These are phyloP conservation scores for Morone saxatilis DNA, from an alignment of 2,113 vertebrate genomes.

Conservation along the genomic window DNA sequence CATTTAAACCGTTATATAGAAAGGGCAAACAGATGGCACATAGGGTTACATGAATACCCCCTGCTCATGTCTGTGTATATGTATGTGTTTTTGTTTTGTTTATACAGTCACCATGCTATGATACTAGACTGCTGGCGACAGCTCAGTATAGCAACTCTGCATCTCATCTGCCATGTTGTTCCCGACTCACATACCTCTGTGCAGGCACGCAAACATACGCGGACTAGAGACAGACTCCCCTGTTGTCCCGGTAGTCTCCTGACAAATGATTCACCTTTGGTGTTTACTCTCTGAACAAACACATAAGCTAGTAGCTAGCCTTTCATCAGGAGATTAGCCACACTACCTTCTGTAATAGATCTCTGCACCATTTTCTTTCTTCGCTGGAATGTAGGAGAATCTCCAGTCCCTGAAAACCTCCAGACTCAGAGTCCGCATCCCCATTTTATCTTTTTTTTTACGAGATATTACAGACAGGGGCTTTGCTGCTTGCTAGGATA, in stretches of 20 bases:
- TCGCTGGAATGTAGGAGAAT: conserved; percentile 29
- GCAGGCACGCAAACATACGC: conserved; percentile 35
- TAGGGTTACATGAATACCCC: background rate
- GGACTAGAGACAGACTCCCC: conserved; percentile 19
- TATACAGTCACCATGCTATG: conserved; percentile 11
- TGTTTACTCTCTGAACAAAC: conserved; percentile 71
- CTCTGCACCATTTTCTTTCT: conserved; percentile 3
- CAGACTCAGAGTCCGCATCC: background rate
- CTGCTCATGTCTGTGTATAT: background rate
- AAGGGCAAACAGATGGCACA: conserved; percentile 21
- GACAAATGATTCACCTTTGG: conserved; percentile 50
- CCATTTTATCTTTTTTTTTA: conserved; percentile 7
- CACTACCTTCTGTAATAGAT: conserved; percentile 46
- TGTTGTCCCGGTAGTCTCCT: conserved; percentile 33
- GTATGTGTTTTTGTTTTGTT: conserved; percentile 30
- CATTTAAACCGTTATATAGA: conserved; percentile 30
- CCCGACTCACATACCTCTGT: conserved; percentile 40
- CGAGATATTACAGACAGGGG: conserved; percentile 27
- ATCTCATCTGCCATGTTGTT: conserved; percentile 39
- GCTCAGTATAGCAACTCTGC: conserved; percentile 46
- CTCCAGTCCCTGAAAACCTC: conserved; percentile 22
- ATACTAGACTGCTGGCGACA: conserved; percentile 45
- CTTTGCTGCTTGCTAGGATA: conserved; percentile 2
- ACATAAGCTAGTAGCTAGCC: conserved; percentile 49
- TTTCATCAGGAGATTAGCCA: conserved; percentile 59